Conservation (phyloP, 2,888 invertebrate genomes). For the Lomographa bimaculata region DNA sequence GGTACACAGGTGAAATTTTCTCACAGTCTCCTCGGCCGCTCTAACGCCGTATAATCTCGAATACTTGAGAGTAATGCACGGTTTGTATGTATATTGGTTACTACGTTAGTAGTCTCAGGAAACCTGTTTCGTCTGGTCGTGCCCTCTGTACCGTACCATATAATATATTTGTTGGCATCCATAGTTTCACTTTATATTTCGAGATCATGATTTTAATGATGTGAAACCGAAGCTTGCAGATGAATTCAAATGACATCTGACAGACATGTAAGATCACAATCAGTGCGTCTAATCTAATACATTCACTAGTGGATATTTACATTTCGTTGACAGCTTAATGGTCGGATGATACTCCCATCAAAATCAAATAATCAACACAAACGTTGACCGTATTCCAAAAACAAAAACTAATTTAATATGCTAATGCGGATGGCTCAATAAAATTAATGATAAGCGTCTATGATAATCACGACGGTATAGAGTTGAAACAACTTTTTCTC, state of each 20-base stretch:
- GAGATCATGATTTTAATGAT: constrained; percentile 52
- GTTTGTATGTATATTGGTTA: constrained; percentile 78
- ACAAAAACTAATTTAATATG: constrained; percentile 58
- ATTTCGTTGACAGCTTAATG: constrained; percentile 53
- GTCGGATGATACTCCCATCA: constrained; percentile 40
- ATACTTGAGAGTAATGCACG: constrained; percentile 69
- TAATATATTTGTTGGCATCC: constrained; percentile 56
- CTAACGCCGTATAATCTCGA: constrained; percentile 66
- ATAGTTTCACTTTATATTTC: constrained; percentile 74
- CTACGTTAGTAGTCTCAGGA: constrained; percentile 73
- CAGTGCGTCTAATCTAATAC: constrained; percentile 32
- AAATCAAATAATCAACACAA: constrained; percentile 43
- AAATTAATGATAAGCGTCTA: constrained; percentile 53
- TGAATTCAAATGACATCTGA: constrained; percentile 28
- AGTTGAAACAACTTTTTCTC: constrained; percentile 47
- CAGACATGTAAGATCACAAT: constrained; percentile 37
- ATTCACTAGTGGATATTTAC: constrained; percentile 42
- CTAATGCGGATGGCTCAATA: constrained; percentile 60
- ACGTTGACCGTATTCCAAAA: constrained; percentile 39
- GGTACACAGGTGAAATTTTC: constrained; percentile 74
- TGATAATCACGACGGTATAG: constrained; percentile 45
- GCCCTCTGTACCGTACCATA: constrained; percentile 73
- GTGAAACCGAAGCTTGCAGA: constrained; percentile 37
- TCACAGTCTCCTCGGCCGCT: constrained; percentile 60
- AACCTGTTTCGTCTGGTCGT: constrained; percentile 73